These are phyloP conservation scores for Malacoctenus gilli DNA, from an alignment of 2,797 vertebrate genomes.

Conservation along the genomic window DNA sequence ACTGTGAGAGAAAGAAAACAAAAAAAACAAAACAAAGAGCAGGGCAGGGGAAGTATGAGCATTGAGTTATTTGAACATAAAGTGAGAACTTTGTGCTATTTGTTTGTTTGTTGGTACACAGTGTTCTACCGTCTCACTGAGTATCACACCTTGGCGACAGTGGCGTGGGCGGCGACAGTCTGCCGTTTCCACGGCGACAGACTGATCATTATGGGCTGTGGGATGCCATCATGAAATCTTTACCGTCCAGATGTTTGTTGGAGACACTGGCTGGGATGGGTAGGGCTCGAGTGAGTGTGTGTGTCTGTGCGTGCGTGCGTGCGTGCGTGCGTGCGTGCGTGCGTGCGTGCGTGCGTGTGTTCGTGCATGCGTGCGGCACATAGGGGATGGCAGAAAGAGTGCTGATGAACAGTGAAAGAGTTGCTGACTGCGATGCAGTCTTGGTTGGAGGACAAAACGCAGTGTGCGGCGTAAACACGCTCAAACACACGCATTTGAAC, in stretches of 20 bases:
- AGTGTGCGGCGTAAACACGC: constrained; percentile 29
- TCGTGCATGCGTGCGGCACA: constrained; percentile 44
- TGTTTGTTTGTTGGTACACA: constrained; percentile 31
- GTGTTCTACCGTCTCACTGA: constrained; percentile 32
- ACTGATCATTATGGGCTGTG: constrained; percentile 69
- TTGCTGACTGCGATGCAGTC: constrained; percentile 69
- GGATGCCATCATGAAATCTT: constrained; percentile 64
- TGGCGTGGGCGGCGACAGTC: constrained; percentile 29
- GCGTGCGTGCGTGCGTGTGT: constrained; percentile 12
- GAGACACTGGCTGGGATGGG: constrained; percentile 49
- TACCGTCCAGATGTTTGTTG: constrained; percentile 70
- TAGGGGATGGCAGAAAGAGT: constrained; percentile 60
- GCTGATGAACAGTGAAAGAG: constrained; percentile 70
- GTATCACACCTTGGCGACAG: constrained; percentile 53
- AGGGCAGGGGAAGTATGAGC: neutral
- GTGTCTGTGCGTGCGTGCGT: constrained; percentile 12
- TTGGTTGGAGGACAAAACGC: constrained; percentile 57
- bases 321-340: constrained; percentile 20
- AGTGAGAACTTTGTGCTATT: constrained; percentile 33
- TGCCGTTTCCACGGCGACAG: constrained; percentile 64
- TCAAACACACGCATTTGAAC: constrained; percentile 10
- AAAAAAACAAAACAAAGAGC: neutral
- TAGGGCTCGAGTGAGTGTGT: too few species aligned
- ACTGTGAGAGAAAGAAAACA: neutral
- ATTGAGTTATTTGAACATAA: too few species aligned